These are phyloP conservation scores for Crossocerus cetratus DNA, from an alignment of 2,888 invertebrate species.

Conservation along the genomic window DNA sequence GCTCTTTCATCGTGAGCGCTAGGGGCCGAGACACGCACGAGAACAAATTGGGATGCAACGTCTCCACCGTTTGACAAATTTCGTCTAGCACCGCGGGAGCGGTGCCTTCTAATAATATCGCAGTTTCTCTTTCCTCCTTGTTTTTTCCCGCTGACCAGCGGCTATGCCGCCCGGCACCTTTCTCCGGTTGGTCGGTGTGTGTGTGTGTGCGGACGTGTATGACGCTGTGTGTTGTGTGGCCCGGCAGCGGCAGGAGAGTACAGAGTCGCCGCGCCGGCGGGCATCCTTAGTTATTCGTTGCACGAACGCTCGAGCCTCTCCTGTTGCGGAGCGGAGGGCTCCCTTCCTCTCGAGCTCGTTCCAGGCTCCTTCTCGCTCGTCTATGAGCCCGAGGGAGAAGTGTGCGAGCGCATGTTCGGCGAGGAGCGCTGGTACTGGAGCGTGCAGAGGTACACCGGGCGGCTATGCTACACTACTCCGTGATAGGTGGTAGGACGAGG, in stretches of 20 bases:
- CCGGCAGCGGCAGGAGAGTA: conserved; percentile 10
- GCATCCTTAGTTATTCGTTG: conserved; percentile 57
- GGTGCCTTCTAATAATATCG: conserved; percentile 53
- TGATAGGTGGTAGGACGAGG: conserved; percentile 60
- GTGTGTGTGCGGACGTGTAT: conserved; percentile 32
- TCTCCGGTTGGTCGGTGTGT: conserved; percentile 19
- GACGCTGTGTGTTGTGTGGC: conserved; percentile 30
- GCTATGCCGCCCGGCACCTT: conserved; percentile 19
- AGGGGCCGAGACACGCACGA: conserved; percentile 49
- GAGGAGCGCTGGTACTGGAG: conserved; percentile 47
- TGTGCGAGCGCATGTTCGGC: conserved; percentile 23
- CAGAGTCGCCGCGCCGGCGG: conserved; percentile 41
- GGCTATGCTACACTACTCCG: conserved; percentile 17
- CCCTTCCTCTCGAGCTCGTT: conserved; percentile 2
- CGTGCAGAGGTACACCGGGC: conserved; percentile 40
- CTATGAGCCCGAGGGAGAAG: conserved; percentile 29
- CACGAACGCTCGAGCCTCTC: conserved; percentile 49
- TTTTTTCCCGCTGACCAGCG: conserved; percentile 21
- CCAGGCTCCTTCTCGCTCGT: conserved; percentile 17
- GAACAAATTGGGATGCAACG: conserved; percentile 64
- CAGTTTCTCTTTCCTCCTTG: conserved; percentile 29
- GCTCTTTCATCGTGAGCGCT: conserved; percentile 48
- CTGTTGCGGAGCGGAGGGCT: not conserved
- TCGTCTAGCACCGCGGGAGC: conserved; percentile 68
- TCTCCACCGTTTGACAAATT: conserved; percentile 63